phyloP scores from a whole-genome alignment of 2,888 invertebrate species.

The Flexamia atlantica region DNA sequence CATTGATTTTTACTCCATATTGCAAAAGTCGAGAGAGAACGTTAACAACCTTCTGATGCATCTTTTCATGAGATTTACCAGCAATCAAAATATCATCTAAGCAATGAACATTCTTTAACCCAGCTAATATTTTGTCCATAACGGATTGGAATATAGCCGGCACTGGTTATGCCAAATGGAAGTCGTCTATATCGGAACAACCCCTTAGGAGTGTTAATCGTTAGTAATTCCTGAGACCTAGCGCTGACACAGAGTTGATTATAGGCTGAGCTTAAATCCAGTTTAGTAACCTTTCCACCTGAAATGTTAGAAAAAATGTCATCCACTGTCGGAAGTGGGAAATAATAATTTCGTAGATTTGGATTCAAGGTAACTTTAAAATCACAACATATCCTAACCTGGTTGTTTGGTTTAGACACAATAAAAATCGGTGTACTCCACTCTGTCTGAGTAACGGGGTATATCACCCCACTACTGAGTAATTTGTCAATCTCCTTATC shows the following conservation, averaged over 20 bases:
- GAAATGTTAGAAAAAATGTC: not conserved
- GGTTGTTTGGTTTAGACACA: not conserved
- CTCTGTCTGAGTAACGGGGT: not conserved
- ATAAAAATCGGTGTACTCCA: not conserved
- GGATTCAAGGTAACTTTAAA: slow-evolving; percentile 1
- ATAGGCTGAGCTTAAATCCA: slow-evolving; percentile 2
- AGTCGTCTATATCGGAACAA: not conserved
- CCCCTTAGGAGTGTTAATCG: not conserved
- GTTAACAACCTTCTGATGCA: not conserved
- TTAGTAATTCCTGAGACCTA: not conserved
- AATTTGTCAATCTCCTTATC: not conserved
- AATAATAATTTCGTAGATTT: not conserved
- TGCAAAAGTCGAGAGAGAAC: not conserved
- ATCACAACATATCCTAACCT: slow-evolving; percentile 18
- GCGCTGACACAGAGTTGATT: not conserved
- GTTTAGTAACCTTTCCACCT: not conserved
- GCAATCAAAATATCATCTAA: slow-evolving; percentile 19
- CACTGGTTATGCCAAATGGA: slow-evolving; percentile 11
- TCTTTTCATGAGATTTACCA: not conserved
- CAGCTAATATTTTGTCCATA: not conserved
- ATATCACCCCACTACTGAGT: not conserved
- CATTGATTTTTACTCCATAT: not conserved
- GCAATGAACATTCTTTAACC: not conserved
- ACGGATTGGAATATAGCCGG: not conserved
- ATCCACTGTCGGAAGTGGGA: not conserved